Percentiles rank a stretch among this genome's conserved stretches.
These are phyloP conservation scores for Triplophysa tibetana DNA, from an alignment of 2,113 vertebrate genomes.

Conservation along the genomic window DNA sequence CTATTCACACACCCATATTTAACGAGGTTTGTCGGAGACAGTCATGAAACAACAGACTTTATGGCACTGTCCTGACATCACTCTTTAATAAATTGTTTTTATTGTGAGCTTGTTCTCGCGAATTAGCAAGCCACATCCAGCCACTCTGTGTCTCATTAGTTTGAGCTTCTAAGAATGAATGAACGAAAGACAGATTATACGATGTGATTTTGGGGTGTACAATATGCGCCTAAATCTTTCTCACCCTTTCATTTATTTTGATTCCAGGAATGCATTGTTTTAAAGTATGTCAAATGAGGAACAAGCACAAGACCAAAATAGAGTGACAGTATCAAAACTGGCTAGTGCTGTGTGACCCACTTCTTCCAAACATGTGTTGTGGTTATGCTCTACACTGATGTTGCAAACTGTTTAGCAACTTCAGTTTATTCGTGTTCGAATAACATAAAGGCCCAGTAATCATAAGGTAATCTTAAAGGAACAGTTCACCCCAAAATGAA, in stretches of 20 bases:
- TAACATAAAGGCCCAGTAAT: too few relatives aligned
- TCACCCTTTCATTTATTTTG: background rate
- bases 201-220: background rate
- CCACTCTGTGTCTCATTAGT: background rate
- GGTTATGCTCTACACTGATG: background rate
- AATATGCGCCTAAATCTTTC: slow-evolving; percentile 14
- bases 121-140: background rate
- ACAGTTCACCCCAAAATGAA: too few relatives aligned
- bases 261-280: slow-evolving; percentile 55
- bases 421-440: background rate
- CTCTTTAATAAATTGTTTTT: background rate
- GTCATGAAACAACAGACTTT: background rate
- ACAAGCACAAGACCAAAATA: slow-evolving; percentile 50
- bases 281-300: slow-evolving; percentile 40
- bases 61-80: background rate
- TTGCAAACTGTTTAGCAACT: background rate
- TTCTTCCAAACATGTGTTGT: background rate
- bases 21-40: background rate
- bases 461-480: too few relatives aligned
- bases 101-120: background rate
- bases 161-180: background rate
- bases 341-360: background rate
- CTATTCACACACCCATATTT: background rate
- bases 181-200: too few relatives aligned
- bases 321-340: slow-evolving; percentile 26